Evolutionary conservation across 1,140 invertebrate species (phyloP).

Genomic region (Calliphora vicina): DNA sequence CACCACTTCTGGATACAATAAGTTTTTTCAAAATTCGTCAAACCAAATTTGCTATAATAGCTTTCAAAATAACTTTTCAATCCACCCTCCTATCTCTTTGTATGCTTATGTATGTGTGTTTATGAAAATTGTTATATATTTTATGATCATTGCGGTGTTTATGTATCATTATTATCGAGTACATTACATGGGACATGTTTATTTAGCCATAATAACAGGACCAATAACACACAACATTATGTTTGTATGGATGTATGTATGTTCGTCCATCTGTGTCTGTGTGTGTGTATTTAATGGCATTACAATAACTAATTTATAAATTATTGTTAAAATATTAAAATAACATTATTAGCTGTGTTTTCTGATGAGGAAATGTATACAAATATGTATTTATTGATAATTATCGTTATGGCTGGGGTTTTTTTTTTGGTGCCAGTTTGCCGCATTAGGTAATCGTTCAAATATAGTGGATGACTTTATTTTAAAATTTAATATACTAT

Average conservation of each 20-base stretch:
- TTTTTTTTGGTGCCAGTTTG: too few relatives aligned
- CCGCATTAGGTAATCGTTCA: too few relatives aligned
- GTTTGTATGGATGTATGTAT: background rate
- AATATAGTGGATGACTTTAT: too few relatives aligned
- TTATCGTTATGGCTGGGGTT: too few relatives aligned
- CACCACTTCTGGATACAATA: too few relatives aligned
- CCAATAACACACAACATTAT: background rate
- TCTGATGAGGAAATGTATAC: background rate
- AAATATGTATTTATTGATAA: too few relatives aligned
- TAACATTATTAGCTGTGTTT: background rate
- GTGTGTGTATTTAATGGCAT: background rate
- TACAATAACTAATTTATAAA: slow-evolving; percentile 2
- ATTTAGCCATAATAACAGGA: slow-evolving; percentile 23
- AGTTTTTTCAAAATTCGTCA: too few relatives aligned
- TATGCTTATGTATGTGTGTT: too few relatives aligned
- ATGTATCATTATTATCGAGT: slow-evolving; percentile 31
- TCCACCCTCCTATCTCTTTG: too few relatives aligned
- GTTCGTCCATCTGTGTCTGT: background rate
- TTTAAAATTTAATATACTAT: too few relatives aligned
- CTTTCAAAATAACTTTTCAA: too few relatives aligned
- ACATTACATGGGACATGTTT: slow-evolving; percentile 28
- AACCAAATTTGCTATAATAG: too few relatives aligned
- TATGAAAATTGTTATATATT: background rate
- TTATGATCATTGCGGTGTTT: slow-evolving; percentile 32
- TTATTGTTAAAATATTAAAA: background rate